Evolutionary conservation across 2,797 vertebrate genomes (phyloP).

Genomic region (Poeciliopsis presidionis): DNA sequence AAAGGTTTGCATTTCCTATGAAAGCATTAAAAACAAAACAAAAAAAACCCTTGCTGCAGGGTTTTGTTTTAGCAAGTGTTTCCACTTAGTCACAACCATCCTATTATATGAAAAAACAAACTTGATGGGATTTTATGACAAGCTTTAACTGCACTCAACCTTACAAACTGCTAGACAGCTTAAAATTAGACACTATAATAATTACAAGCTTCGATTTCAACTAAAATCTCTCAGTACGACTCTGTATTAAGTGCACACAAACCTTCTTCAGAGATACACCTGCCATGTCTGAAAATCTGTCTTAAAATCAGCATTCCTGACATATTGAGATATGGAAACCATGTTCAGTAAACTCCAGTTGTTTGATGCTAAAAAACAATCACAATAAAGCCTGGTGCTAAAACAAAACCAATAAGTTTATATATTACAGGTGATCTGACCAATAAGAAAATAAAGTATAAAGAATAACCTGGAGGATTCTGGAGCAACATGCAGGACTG

Average conservation of each 20-base stretch:
- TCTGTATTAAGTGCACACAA: not conserved
- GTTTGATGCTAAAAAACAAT: not conserved
- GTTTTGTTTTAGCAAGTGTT: not conserved
- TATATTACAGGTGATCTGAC: not conserved
- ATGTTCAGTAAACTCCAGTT: not conserved
- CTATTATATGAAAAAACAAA: not conserved
- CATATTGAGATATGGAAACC: not conserved
- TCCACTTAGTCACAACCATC: not conserved
- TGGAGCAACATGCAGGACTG: not conserved
- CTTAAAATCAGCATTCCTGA: not conserved
- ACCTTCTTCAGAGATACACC: not conserved
- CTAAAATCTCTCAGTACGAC: not conserved
- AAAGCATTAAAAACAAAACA: not conserved
- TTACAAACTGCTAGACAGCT: not conserved
- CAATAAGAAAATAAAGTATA: not conserved
- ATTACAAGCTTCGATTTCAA: not conserved
- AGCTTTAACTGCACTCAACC: not conserved
- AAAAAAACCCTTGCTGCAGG: not conserved
- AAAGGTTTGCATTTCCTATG: not conserved
- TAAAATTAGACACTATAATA: not conserved
- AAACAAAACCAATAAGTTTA: not conserved
- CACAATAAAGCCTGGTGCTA: not conserved
- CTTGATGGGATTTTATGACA: not conserved
- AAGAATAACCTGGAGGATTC: not conserved
- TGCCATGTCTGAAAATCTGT: not conserved